Evolutionary conservation across 2,113 vertebrate genomes (phyloP), one percentile per base, ranked within the genome.

Genomic region (Lampris incognitus): DNA sequence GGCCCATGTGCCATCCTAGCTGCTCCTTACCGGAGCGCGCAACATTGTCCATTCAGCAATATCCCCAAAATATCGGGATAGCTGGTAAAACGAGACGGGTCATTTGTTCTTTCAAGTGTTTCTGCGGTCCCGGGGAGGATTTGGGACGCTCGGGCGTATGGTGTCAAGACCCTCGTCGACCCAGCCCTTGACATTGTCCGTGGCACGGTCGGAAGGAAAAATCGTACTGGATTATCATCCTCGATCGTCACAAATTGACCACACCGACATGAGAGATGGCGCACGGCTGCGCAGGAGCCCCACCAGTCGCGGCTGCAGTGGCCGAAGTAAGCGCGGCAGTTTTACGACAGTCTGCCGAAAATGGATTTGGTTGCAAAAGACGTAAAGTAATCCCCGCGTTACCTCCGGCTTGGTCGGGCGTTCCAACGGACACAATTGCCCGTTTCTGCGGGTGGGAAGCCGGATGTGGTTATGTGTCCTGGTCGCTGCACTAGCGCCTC

Each of bases 31-130:
- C 36, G 4, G 41, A 57, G 61, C 75, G 76, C 66, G 70, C 74
- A 11, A 38, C 8, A 36, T 24, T 89, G 85, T 66, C 81, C 74
- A 86, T 65, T 88, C 90, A 88, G 86, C 89, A 87, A 85, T 88
- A 80, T 87, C 68, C 72, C 50, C 79, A 69, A 46, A 74, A 79
- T 66, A 83, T 55, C 79, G 82, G 73, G 74, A 72, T 24, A 82
- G 77, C 80, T 6, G 39, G 87, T 86, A 88, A 91, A 82, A 80
- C 0, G 83, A 91, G 85, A 89, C 6, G 77, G 84, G 82, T 83
- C 81, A 86, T 85, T 85, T 73, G 86, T 90, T 89, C 80, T 75
- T 88, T 88, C 82, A 88, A 89, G 85, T 85, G 84, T 89, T 90
- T 83, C 77, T 75, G 81, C 78, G 62, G 77, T 76, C 82, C 86